Percentiles rank a stretch among this genome's conserved stretches.
Evolutionary conservation across 2,888 invertebrate species (phyloP).

Genomic region (Calliscelio sp.): DNA sequence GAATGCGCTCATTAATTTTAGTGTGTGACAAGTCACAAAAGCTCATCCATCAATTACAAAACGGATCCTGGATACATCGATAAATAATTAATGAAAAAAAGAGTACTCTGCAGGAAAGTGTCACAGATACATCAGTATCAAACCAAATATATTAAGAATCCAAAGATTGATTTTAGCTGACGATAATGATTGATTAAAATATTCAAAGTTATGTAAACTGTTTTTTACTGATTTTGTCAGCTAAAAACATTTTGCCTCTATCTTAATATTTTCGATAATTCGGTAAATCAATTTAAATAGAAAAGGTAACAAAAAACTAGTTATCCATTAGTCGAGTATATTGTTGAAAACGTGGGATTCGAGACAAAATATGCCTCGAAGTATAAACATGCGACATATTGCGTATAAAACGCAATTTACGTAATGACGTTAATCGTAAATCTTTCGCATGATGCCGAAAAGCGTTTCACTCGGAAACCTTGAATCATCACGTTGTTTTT

Average conservation of each 20-base stretch:
- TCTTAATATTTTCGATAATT: too few relatives aligned
- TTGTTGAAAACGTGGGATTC: not conserved
- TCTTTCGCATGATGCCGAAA: slow-evolving; percentile 62
- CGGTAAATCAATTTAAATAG: too few relatives aligned
- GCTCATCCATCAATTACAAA: slow-evolving; percentile 62
- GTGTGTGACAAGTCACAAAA: slow-evolving; percentile 41
- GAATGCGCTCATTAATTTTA: slow-evolving; percentile 53
- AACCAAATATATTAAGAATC: slow-evolving; percentile 26
- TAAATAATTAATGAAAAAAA: slow-evolving; percentile 61
- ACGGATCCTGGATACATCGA: slow-evolving; percentile 41
- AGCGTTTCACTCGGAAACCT: slow-evolving; percentile 64
- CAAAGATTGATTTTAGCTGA: not conserved
- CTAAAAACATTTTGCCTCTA: too few relatives aligned
- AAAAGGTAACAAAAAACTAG: too few relatives aligned
- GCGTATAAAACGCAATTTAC: slow-evolving; percentile 65
- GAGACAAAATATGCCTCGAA: slow-evolving; percentile 6
- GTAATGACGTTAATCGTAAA: slow-evolving; percentile 63
- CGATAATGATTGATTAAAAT: slow-evolving; percentile 2
- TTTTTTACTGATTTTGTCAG: too few relatives aligned
- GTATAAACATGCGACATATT: slow-evolving; percentile 19
- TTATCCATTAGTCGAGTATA: too few relatives aligned
- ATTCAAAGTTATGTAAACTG: too few relatives aligned
- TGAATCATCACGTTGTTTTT: slow-evolving; percentile 66
- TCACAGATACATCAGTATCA: slow-evolving; percentile 52
- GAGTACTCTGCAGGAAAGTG: slow-evolving; percentile 26